A percentile compares a stretch with the other conserved stretches of the same genome.
Evolutionary conservation across 23 tunicate species (phyloP).

Genomic region (Trididemnum nubilum): DNA sequence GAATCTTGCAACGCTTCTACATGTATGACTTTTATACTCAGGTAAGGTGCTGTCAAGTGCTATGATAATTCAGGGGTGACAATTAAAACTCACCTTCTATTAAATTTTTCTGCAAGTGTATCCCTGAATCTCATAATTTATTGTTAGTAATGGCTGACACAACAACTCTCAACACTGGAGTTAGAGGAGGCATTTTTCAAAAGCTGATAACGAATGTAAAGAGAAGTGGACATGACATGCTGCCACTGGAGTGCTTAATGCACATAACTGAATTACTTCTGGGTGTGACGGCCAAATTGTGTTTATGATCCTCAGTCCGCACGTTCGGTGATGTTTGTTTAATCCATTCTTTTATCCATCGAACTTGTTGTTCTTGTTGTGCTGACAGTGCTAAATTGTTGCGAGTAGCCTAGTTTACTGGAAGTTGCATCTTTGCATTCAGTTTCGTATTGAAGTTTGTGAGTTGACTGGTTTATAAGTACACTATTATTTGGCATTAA

Average conservation of each 20-base stretch:
- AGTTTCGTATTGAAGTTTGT: too few species aligned
- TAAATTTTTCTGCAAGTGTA: neutral
- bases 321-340: too few species aligned
- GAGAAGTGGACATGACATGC: neutral
- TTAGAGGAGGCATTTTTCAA: neutral
- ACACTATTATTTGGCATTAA: too few species aligned
- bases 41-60: neutral
- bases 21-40: neutral
- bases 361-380: too few species aligned
- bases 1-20: neutral
- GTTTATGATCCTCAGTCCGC: too few species aligned
- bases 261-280: neutral
- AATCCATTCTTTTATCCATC: too few species aligned
- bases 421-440: too few species aligned
- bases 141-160: neutral
- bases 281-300: too few species aligned
- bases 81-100: neutral
- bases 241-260: conserved; percentile 2
- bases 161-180: neutral
- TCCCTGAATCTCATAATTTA: neutral
- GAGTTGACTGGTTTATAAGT: too few species aligned
- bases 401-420: too few species aligned
- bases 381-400: too few species aligned
- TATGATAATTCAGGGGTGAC: neutral
- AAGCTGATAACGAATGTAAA: neutral